phyloP scores from a whole-genome alignment of 2,113 vertebrate genomes.

The Mesocricetus auratus region DNA sequence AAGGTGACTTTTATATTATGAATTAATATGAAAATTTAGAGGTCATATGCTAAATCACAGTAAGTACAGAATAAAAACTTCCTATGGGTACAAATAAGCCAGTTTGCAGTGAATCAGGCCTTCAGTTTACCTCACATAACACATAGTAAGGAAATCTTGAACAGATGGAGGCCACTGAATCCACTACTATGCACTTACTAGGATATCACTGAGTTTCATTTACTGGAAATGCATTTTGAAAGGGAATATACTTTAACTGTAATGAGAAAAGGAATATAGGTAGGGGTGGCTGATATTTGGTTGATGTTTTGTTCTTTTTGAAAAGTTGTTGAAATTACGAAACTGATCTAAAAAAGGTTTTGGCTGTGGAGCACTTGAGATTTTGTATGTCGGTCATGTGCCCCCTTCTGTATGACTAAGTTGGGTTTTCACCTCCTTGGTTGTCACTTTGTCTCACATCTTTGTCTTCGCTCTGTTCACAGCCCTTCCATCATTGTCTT shows the following conservation, averaged over 20 bases:
- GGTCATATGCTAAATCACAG: constrained; percentile 40
- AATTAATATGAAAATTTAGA: constrained; percentile 28
- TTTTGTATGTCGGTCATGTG: constrained; percentile 79
- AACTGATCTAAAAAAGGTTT: constrained; percentile 86
- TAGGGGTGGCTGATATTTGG: constrained; percentile 45
- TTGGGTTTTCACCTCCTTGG: constrained; percentile 61
- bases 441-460: neutral
- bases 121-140: constrained; percentile 88
- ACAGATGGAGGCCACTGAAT: constrained; percentile 83
- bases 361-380: constrained; percentile 83
- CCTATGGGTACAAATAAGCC: constrained; percentile 60
- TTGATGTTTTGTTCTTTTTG: constrained; percentile 62
- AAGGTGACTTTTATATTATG: constrained; percentile 65
- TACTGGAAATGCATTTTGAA: constrained; percentile 83
- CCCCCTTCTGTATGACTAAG: constrained; percentile 72
- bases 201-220: constrained; percentile 81
- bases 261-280: constrained; percentile 83
- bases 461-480: neutral
- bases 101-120: constrained; percentile 71
- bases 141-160: constrained; percentile 74
- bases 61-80: constrained; percentile 38
- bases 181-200: constrained; percentile 87
- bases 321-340: constrained; percentile 84
- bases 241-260: constrained; percentile 82
- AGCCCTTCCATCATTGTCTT: neutral